Base-by-base conservation (phyloP, 1,140 invertebrate genomes). In the Drosophila elegans region DNA sequence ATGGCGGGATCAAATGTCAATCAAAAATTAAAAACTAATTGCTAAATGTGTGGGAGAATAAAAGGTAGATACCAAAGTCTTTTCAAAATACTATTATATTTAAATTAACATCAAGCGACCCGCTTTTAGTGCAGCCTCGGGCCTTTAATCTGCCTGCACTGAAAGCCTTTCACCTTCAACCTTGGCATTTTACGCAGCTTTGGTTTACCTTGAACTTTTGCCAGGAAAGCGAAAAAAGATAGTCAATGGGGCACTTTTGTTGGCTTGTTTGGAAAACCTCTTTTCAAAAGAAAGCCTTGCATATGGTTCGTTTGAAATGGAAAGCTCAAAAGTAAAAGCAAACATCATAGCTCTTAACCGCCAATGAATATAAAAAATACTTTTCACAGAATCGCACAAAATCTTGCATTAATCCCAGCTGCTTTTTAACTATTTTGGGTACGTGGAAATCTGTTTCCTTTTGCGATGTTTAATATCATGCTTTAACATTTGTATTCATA, bases 261-360 rank as follows among this genome's bases (percentile, higher is more conserved):
- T 64, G 42, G 72, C 49, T 32, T 6, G 21, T 39, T 54, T 78
- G 57, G 49, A 55, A 69, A 74, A 78, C 51, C 53, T 39, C 49
- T 27, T 72, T 85, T 72, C 59, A 86, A 61, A 61, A 36, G 27
- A 13, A 49, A 48, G 36, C 61, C 44, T 49, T 45, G 11, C 41
- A 72, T 38, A 55, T 55, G 16, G 16, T n/a, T 48, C 34, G 16
- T 5, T 41, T 41, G 48, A 41, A 44, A 44, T 12, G 36, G 25
- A 48, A 61, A 78, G 76, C 74, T 25, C 64, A 82, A 48, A 66
- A 67, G 69, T 72, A 69, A 71, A 67, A 13, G 53, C 66, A 78
- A 78, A 78, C 74, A 63, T 13, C 34, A 38, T 12, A 32, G 27
- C 27, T 25, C 25, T 51, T 21, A 64, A 21, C 42, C 2, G 13